Percentiles rank a stretch among this genome's conserved stretches.
Conservation (phyloP, 2,113 vertebrate genomes). For the Platysternon megacephalum region DNA sequence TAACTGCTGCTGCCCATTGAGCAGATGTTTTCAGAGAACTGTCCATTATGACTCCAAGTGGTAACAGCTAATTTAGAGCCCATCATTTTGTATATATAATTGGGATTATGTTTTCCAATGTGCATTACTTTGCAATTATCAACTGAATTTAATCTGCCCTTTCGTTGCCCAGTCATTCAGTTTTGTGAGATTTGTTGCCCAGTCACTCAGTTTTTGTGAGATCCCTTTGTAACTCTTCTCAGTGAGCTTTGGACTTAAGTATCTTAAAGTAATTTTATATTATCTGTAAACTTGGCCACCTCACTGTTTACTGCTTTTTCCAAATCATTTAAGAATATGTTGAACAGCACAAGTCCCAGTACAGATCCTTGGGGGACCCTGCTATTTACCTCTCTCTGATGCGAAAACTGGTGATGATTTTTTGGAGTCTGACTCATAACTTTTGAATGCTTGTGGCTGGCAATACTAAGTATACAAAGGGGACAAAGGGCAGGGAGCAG, state of each 20-base stretch:
- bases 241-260: background rate
- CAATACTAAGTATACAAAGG: background rate
- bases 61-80: too few relatives aligned
- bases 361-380: background rate
- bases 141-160: background rate
- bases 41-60: too few relatives aligned
- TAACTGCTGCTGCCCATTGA: too few relatives aligned
- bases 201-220: background rate
- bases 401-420: background rate
- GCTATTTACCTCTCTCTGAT: background rate
- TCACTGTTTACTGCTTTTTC: background rate
- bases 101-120: background rate
- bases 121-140: background rate
- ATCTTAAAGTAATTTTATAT: too few relatives aligned
- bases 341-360: background rate
- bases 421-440: background rate
- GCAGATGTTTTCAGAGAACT: too few relatives aligned
- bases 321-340: background rate
- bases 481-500: background rate
- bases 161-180: background rate
- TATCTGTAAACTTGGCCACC: background rate
- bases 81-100: background rate
- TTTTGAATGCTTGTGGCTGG: background rate
- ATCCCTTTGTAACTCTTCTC: background rate
- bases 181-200: background rate